Evolutionary conservation across 1,140 invertebrate genomes (phyloP), one percentile per base, ranked within the genome.

Genomic region (Leucophenga varia): DNA sequence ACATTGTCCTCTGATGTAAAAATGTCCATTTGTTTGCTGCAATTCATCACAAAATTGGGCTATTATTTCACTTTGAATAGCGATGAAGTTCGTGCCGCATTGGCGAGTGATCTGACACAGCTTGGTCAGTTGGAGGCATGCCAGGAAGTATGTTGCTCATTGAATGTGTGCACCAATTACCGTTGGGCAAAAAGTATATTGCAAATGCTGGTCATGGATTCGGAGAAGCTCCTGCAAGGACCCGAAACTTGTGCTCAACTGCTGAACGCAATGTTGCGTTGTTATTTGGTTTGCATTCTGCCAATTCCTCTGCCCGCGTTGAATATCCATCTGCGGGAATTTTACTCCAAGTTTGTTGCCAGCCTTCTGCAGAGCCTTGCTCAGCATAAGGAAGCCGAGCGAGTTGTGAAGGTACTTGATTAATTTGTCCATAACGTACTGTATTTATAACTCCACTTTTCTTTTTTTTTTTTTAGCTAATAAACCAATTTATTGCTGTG

Each of bases 141-240:
- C 18, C 36, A 37, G 1, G 21, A 68, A 13, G 20, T 53, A 0
- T 67, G 63, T 14, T 19, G 28, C 3, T 36, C 50, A 1, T 25
- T 68, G 0, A 68, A 47, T 31, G 47, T 46, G 1, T 47, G 47
- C 50, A 68, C 54, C 9, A 67, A 48, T 30, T 68, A 51, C 37
- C 64, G 63, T 1, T 67, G 63, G 63, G 59, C 59, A 10, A 67
- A 67, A 32, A 35, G 34, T 21, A 57, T 67, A 6, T 31, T 67
- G 6, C 40, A 67, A 41, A 67, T 67, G 63, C 37, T 67, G 20
- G 48, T 68, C 8, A 18, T 67, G 32, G 56, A 59, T 16, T 68
- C 64, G 3, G 59, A 59, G 2, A 67, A 67, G 12, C 51, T 67
- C 0, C 31, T 67, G 10, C 48, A 63, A 31, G 36, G 39, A 2